Evolutionary conservation across 1,140 invertebrate species (phyloP).

Genomic region (Musca domestica): DNA sequence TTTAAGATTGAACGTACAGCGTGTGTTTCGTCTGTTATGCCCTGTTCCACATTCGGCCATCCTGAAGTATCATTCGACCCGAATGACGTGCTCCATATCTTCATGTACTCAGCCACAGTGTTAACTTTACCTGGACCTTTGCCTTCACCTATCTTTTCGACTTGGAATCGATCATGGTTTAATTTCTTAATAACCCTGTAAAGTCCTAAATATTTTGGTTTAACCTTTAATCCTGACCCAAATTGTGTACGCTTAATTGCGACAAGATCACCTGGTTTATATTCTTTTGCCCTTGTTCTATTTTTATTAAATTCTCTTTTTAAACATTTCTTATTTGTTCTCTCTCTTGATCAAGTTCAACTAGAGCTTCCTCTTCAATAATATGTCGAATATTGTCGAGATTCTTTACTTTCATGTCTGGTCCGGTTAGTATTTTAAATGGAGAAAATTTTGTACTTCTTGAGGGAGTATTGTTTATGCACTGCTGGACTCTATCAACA

Average conservation of each 20-base stretch:
- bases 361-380: neutral
- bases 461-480: slow-evolving; percentile 43
- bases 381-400: slow-evolving; percentile 32
- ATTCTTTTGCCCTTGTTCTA: slow-evolving; percentile 33
- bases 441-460: slow-evolving; percentile 41
- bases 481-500: slow-evolving; percentile 36
- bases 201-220: slow-evolving; percentile 46
- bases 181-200: slow-evolving; percentile 35
- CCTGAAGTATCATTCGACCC: slow-evolving; percentile 23
- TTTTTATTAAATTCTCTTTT: slow-evolving; percentile 38
- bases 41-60: slow-evolving; percentile 26
- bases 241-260: slow-evolving; percentile 52
- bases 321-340: slow-evolving; percentile 22
- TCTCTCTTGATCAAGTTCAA: slow-evolving; percentile 27
- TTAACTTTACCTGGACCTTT: slow-evolving; percentile 36
- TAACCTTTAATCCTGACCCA: slow-evolving; percentile 40
- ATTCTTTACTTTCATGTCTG: slow-evolving; percentile 36
- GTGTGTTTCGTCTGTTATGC: no score
- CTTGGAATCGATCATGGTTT: neutral
- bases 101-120: slow-evolving; percentile 43
- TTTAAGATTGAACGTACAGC: no score
- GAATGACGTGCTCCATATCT: slow-evolving; percentile 34
- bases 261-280: slow-evolving; percentile 44
- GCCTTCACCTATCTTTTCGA: slow-evolving; percentile 30
- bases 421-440: slow-evolving; percentile 43